A percentile compares a stretch with the other conserved stretches of the same genome.
Conservation (phyloP, 2,888 invertebrate genomes). For the Geophilus truncorum region DNA sequence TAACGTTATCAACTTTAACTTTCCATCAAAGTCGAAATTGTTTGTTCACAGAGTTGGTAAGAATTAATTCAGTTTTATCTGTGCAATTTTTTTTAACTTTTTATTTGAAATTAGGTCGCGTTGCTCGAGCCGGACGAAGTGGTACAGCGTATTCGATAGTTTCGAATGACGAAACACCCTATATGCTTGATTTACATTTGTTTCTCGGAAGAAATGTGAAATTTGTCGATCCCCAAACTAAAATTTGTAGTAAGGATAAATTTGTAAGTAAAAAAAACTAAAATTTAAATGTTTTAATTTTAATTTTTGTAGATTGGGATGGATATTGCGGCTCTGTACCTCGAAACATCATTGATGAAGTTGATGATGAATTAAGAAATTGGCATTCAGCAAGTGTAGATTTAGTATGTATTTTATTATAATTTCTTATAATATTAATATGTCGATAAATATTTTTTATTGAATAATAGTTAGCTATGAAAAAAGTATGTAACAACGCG, state of each 20-base stretch:
- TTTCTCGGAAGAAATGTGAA: slow-evolving; percentile 77
- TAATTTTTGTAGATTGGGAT: slow-evolving; percentile 52
- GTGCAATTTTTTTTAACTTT: too few species aligned
- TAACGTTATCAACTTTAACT: slow-evolving; percentile 93
- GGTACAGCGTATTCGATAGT: slow-evolving; percentile 90
- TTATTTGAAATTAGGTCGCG: slow-evolving; percentile 64
- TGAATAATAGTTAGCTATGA: slow-evolving; percentile 56
- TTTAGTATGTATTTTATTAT: too few species aligned
- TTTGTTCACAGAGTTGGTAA: slow-evolving; percentile 97
- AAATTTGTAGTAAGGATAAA: neutral
- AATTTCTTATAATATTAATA: too few species aligned
- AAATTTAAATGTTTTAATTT: too few species aligned
- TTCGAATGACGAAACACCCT: slow-evolving; percentile 83
- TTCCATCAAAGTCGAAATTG: slow-evolving; percentile 92
- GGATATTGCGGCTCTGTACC: slow-evolving; percentile 76
- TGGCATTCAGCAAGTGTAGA: slow-evolving; percentile 70
- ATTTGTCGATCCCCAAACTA: slow-evolving; percentile 40
- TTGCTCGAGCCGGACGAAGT: slow-evolving; percentile 87
- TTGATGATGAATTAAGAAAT: slow-evolving; percentile 66
- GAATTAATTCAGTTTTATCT: slow-evolving; percentile 46
- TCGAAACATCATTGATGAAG: slow-evolving; percentile 72
- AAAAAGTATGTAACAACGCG: slow-evolving; percentile 75
- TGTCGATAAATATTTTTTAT: too few species aligned
- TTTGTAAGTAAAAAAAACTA: too few species aligned
- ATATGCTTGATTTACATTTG: slow-evolving; percentile 87